Conservation (phyloP, 2,888 invertebrate species). For the Spilosoma lubricipeda region DNA sequence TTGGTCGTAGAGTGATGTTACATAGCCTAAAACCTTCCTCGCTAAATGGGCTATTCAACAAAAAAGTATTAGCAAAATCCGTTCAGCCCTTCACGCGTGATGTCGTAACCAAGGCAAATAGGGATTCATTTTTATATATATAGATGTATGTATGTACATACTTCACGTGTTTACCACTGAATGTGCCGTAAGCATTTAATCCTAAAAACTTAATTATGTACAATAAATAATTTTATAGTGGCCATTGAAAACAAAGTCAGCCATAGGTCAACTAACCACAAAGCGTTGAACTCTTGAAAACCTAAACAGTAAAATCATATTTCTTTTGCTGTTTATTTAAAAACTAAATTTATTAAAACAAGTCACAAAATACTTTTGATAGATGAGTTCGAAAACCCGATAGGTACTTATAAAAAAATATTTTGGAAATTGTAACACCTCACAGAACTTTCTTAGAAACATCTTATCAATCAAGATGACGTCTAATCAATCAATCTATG, state of each 20-base stretch:
- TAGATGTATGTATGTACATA: not conserved
- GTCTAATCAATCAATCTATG: not conserved
- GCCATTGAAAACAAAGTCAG: slow-evolving; percentile 2
- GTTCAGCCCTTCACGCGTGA: too few relatives aligned
- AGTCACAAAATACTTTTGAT: not conserved
- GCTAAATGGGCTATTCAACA: too few relatives aligned
- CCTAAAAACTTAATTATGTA: not conserved
- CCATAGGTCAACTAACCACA: not conserved
- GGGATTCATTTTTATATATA: too few relatives aligned
- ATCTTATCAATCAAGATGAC: not conserved
- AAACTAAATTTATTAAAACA: not conserved
- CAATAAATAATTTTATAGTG: not conserved
- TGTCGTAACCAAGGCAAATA: too few relatives aligned
- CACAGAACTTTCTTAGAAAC: not conserved
- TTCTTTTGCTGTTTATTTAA: not conserved
- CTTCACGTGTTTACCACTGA: not conserved
- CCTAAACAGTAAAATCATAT: not conserved
- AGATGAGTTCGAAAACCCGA: slow-evolving; percentile 1
- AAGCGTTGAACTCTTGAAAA: slow-evolving; percentile 1
- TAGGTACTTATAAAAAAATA: slow-evolving; percentile 1
- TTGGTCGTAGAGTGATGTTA: too few relatives aligned
- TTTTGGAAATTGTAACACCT: not conserved
- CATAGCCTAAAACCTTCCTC: too few relatives aligned
- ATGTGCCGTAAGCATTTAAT: not conserved
- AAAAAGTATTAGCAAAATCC: too few relatives aligned